Evolutionary conservation across 2,113 vertebrate genomes (phyloP).

Genomic region (Murina feae): DNA sequence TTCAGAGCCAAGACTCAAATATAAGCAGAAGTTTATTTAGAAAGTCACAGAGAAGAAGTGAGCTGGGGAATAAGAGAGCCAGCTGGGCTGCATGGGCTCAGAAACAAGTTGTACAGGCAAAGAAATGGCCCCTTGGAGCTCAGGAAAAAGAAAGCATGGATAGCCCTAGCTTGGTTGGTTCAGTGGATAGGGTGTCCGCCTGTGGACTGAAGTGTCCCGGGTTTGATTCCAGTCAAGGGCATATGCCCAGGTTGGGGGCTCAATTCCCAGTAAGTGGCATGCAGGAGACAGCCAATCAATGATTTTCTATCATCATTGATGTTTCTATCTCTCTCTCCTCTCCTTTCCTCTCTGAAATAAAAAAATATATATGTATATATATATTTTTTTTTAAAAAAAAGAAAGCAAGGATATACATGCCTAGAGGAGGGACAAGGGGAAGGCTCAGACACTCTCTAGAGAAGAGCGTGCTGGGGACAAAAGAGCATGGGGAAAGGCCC

Average conservation of each 20-base stretch:
- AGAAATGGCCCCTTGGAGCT: neutral
- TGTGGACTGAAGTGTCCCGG: no score
- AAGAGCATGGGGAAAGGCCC: neutral
- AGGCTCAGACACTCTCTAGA: neutral
- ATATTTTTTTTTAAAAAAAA: neutral
- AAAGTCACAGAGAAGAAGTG: neutral
- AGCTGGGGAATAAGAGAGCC: neutral
- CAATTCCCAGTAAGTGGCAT: no score
- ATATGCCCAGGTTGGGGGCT: no score
- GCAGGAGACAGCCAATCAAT: no score
- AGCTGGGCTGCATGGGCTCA: neutral
- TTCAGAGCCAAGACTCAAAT: neutral
- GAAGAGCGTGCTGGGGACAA: neutral
- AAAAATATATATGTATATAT: no score
- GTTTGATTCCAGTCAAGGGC: no score
- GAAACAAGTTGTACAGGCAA: neutral
- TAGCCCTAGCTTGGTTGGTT: neutral
- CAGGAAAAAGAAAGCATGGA: neutral
- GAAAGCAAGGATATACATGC: neutral
- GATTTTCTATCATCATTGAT: no score
- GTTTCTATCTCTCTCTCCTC: no score
- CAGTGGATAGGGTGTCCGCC: no score
- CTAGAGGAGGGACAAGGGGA: neutral
- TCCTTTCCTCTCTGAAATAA: no score
- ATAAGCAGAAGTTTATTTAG: neutral